Base-by-base conservation (phyloP, 2,888 invertebrate genomes). In the Trichogramma dendrolimi region DNA sequence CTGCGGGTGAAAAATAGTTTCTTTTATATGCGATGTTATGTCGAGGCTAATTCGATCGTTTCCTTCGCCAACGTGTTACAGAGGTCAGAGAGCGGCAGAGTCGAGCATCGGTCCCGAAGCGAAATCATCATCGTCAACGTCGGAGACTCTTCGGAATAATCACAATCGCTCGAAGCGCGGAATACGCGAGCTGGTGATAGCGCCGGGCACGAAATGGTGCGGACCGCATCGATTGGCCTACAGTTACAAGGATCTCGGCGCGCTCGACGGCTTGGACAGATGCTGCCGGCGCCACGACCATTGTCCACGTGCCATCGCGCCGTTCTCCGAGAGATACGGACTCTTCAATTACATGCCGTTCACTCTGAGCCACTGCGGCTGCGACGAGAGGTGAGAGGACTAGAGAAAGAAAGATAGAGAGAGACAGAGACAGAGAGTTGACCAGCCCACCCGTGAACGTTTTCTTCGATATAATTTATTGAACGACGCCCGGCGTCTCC, bases 191-290 rank as follows among this genome's bases (percentile, higher is more conserved):
- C 80, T 91, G 70, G 83, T 94, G 61, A 86, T 92, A 67, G 87
- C 92, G 53, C 94, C 94, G 1, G 94, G 94, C 54, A 95, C 95
- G 1, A 90, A 92, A 76, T 96, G 95, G 95, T 96, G 96, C 79
- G 96, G 96, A 39, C 89, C 90, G 71, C 95, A 95, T 1, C 89
- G 88, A 74, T 86, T 87, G 0, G 94, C 94, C 5, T 84, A 86
- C 49, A 86, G 88, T 68, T 92, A 91, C 78, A 89, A 89, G 59
- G 88, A 92, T 70, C 84, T 95, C 51, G 95, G 94, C 6, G 90
- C 90, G 49, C 90, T 93, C 76, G 86, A 89, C 44, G 84, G 85
- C 64, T 92, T 93, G 14, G 96, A 96, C 75, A 83, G 87, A 67
- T 88, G 87, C 72, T 96, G 96, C 79, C 83, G 95, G 44, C 86